These are phyloP conservation scores for Hymenochirus boettgeri DNA, from an alignment of 2,113 vertebrate species.

Conservation along the genomic window DNA sequence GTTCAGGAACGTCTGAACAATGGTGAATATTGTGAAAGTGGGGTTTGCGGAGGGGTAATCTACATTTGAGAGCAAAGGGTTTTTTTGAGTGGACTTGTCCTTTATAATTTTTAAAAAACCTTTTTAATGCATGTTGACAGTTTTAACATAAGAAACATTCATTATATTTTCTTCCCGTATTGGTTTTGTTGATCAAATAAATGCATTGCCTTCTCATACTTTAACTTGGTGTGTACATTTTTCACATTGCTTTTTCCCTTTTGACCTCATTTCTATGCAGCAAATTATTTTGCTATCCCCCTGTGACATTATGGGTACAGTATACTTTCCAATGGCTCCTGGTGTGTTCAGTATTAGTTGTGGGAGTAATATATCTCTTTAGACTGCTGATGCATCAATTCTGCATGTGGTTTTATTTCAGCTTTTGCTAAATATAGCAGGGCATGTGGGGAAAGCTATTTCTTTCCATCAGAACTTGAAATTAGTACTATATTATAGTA, in stretches of 20 bases:
- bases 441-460: constrained; percentile 46
- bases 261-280: constrained; percentile 32
- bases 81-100: too few species aligned
- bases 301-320: constrained; percentile 49
- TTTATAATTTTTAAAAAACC: too few species aligned
- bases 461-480: constrained; percentile 37
- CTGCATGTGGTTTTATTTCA: constrained; percentile 52
- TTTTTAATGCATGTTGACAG: too few species aligned
- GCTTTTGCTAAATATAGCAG: constrained; percentile 56
- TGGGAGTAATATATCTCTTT: constrained; percentile 61
- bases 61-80: too few species aligned
- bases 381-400: constrained; percentile 52
- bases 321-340: constrained; percentile 51
- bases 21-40: too few species aligned
- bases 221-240: background rate
- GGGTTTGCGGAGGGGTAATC: too few species aligned
- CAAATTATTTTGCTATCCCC: constrained; percentile 54
- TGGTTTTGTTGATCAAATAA: background rate
- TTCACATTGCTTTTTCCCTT: constrained; percentile 45
- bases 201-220: background rate
- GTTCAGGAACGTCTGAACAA: too few species aligned
- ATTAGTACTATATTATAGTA: too few species aligned
- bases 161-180: background rate
- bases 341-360: constrained; percentile 52
- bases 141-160: too few species aligned